Evolutionary conservation across 2,797 vertebrate genomes (phyloP).

Genomic region (Typhlichthys eigenmanni): DNA sequence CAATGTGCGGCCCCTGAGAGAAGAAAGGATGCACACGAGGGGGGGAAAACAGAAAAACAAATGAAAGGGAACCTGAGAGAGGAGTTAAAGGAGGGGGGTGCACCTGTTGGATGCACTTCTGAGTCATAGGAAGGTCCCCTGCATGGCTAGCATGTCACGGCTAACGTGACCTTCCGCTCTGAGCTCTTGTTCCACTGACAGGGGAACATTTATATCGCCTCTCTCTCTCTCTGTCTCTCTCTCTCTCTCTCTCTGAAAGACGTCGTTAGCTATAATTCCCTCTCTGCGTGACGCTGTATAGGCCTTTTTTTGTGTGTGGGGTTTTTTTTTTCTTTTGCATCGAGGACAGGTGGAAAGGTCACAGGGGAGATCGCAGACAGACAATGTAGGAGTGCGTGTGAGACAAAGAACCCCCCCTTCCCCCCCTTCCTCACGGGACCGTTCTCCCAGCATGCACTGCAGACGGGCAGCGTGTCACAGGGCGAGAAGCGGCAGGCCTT

Average conservation of each 20-base stretch:
- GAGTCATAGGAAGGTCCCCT: conserved; percentile 63
- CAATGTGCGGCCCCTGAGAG: conserved; percentile 86
- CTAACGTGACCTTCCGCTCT: too few relatives aligned
- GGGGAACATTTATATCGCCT: conserved; percentile 1
- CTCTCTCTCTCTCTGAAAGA: neutral
- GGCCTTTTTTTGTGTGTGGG: neutral
- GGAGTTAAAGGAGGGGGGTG: conserved; percentile 12
- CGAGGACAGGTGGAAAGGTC: neutral
- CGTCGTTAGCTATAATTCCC: conserved; percentile 6
- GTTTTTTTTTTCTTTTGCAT: neutral
- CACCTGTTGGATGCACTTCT: conserved; percentile 45
- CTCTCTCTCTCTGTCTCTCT: neutral
- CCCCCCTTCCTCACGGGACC: too few relatives aligned
- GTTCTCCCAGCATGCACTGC: too few relatives aligned
- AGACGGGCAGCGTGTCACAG: too few relatives aligned
- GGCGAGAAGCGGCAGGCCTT: too few relatives aligned
- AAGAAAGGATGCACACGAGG: conserved; percentile 7
- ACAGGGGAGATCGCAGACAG: conserved; percentile 3
- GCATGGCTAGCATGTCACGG: neutral
- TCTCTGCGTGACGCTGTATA: conserved; percentile 10
- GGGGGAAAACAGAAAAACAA: conserved; percentile 1
- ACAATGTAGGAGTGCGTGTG: neutral
- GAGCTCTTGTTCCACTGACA: neutral
- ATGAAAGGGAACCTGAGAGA: neutral
- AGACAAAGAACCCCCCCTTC: too few relatives aligned